A percentile compares a stretch with the other conserved stretches of the same genome.
These are phyloP conservation scores for Lasioglossum oenotherae DNA, from an alignment of 2,888 invertebrate species.

Conservation along the genomic window DNA sequence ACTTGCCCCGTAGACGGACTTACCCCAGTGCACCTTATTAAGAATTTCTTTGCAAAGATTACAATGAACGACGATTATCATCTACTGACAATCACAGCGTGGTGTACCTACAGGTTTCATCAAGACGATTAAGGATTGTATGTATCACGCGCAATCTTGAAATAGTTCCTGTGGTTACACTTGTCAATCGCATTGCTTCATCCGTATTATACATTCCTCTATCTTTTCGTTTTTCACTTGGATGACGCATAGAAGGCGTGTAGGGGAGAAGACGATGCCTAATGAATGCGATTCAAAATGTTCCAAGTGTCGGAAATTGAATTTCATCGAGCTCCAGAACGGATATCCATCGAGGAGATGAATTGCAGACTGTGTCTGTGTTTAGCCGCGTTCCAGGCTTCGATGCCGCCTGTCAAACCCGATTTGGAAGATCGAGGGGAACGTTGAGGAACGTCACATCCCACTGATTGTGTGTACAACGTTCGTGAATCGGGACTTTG, in stretches of 20 bases:
- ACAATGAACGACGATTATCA: too few species aligned
- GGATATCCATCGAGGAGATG: slow-evolving; percentile 57
- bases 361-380: slow-evolving; percentile 51
- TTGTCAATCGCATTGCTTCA: not conserved
- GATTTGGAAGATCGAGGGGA: slow-evolving; percentile 9
- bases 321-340: slow-evolving; percentile 56
- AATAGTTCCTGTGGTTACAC: not conserved
- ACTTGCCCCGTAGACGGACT: too few species aligned
- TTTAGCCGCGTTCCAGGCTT: slow-evolving; percentile 43
- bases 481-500: not conserved
- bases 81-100: too few species aligned
- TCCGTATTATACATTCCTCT: not conserved
- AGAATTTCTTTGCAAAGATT: too few species aligned
- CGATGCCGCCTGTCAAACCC: slow-evolving; percentile 43
- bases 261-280: slow-evolving; percentile 45
- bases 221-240: slow-evolving; percentile 29
- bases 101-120: too few species aligned
- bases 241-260: slow-evolving; percentile 27
- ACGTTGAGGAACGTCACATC: slow-evolving; percentile 2
- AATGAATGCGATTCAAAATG: slow-evolving; percentile 66
- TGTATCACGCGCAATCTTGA: not conserved
- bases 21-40: too few species aligned
- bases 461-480: not conserved
- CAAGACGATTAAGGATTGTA: not conserved
- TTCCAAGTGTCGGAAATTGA: slow-evolving; percentile 66